Base-by-base conservation (phyloP, 2,888 invertebrate species). In the Ormia ochracea region DNA sequence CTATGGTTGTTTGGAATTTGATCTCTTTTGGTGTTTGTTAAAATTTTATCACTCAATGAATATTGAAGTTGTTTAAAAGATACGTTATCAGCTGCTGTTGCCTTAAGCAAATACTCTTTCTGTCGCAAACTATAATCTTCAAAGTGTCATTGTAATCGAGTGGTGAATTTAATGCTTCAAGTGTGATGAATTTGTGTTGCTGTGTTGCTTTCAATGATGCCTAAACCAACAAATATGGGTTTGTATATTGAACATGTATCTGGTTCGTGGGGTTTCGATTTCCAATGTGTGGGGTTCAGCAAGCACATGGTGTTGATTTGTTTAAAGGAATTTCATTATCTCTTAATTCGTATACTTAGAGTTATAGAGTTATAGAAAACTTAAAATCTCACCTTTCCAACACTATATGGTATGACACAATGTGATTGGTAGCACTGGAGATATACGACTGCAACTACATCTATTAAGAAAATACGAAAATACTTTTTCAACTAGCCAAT, bases 91-190 rank as follows among this genome's bases (percentile, higher is more conserved):
- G 75, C 80, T 76, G 80, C 76, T 66, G 43, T 41, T 43, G 31
- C 10, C 33, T 68, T 72, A 21, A 61, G 58, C 28, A 61, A 61
- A 80, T 45, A 72, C 48, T 38, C 1, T 21, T 23, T 21, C 21
- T 41, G 41, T 41, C 9, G 17, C 3, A 54, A 28, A 41, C 45
- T 33, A n/a, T n/a, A 56, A 4, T 17, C 36, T 38, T 56, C 48
- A n/a, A 10, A 63, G 54, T 80, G 75, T 76, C 80, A 76, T 52
- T 61, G 23, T 68, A 68, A 72, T 50, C 56, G 75, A 66, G 72
- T 72, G 72, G 59, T 56, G 80, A 68, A 72, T 80, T 76, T 76
- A 66, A 72, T 80, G 72, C 66, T 76, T 76, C 75, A 80, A 80
- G 75, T 72, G 75, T 80, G 59, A 74, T 61, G 56, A 21, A 56